Percentiles rank a stretch among this genome's conserved stretches.
These are phyloP conservation scores for Zophobas atratus DNA, from an alignment of 1,140 invertebrate genomes.

Conservation along the genomic window DNA sequence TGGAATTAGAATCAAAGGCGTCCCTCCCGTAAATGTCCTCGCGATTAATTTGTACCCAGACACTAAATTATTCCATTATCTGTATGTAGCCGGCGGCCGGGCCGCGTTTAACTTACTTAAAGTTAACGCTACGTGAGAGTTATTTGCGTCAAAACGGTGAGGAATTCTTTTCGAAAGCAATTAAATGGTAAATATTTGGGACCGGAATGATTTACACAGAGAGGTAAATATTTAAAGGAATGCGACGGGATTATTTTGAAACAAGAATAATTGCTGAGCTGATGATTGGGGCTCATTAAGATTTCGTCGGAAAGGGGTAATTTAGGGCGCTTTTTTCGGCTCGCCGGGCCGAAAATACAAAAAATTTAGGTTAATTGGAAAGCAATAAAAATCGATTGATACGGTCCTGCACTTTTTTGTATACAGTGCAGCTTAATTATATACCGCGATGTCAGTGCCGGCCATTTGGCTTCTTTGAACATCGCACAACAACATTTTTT, in stretches of 20 bases:
- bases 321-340: no score
- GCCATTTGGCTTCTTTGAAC: no score
- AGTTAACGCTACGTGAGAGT: neutral
- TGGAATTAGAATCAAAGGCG: conserved; percentile 56
- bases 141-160: neutral
- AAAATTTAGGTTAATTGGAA: no score
- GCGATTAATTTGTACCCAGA: conserved; percentile 57
- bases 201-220: neutral
- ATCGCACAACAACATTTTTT: no score
- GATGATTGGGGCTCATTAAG: neutral
- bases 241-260: neutral
- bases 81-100: conserved; percentile 9
- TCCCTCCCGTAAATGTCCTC: conserved; percentile 54
- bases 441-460: no score
- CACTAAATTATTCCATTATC: conserved; percentile 59
- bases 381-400: no score
- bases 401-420: no score
- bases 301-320: neutral
- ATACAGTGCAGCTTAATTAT: no score
- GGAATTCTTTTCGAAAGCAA: neutral
- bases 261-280: neutral
- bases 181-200: conserved; percentile 5
- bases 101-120: neutral
- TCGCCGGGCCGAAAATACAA: no score
- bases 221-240: conserved; percentile 5